These are phyloP conservation scores for Diarsia rubi DNA, from an alignment of 2,888 invertebrate species.

Conservation along the genomic window DNA sequence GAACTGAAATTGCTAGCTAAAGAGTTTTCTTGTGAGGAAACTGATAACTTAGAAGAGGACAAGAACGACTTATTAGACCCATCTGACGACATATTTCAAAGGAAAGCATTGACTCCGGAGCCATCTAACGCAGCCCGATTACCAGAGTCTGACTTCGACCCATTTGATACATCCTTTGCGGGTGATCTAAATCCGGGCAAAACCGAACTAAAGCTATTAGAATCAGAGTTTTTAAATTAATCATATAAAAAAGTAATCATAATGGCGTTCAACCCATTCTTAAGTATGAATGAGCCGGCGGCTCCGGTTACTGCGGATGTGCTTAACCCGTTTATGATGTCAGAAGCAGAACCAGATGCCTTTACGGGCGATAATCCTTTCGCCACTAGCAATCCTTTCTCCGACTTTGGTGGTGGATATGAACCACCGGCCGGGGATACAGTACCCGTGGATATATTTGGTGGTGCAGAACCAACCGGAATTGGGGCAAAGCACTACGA, in stretches of 20 bases:
- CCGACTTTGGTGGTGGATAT: constrained; percentile 88
- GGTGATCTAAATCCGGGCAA: constrained; percentile 94
- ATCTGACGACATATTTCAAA: constrained; percentile 91
- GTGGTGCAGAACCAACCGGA: constrained; percentile 79
- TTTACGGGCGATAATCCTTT: constrained; percentile 93
- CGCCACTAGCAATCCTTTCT: constrained; percentile 93
- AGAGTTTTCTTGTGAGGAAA: constrained; percentile 92
- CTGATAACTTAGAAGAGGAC: constrained; percentile 75
- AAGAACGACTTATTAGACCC: constrained; percentile 88
- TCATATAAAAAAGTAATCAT: constrained; percentile 62
- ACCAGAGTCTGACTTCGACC: constrained; percentile 91
- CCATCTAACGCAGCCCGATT: constrained; percentile 78
- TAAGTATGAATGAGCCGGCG: constrained; percentile 93
- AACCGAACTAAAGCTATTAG: constrained; percentile 94
- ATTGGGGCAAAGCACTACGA: constrained; percentile 81
- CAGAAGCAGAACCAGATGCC: constrained; percentile 80
- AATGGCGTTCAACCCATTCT: constrained; percentile 95
- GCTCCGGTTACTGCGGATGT: constrained; percentile 88
- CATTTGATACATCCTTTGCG: constrained; percentile 96
- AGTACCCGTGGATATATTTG: constrained; percentile 85
- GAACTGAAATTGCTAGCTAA: constrained; percentile 95
- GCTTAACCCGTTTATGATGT: constrained; percentile 93
- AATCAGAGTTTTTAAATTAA: constrained; percentile 92
- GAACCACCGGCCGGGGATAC: constrained; percentile 84
- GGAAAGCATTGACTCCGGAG: constrained; percentile 94